Evolutionary conservation across 2,113 vertebrate genomes (phyloP).

Genomic region (Grus americana): DNA sequence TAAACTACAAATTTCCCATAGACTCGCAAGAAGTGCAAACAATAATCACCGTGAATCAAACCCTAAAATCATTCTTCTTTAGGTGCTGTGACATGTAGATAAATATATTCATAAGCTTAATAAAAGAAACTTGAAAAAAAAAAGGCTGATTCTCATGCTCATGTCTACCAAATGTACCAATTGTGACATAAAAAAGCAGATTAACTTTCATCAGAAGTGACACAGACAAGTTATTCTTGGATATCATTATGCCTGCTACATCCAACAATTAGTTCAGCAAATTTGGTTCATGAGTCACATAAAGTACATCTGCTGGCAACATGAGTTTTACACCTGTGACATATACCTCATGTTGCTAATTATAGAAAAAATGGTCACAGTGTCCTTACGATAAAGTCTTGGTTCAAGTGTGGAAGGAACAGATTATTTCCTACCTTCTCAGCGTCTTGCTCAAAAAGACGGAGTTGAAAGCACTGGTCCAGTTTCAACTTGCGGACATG

Average conservation of each 20-base stretch:
- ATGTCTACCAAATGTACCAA: background rate
- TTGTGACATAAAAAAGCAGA: background rate
- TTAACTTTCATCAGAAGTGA: slow-evolving; percentile 26
- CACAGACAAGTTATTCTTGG: background rate
- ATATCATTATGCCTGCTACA: background rate
- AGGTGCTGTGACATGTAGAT: background rate
- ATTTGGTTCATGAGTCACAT: background rate
- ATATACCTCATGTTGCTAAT: background rate
- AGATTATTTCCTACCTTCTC: slow-evolving; percentile 85
- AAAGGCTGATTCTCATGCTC: background rate
- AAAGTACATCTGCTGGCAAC: background rate
- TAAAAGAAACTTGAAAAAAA: background rate
- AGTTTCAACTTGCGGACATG: slow-evolving; percentile 95
- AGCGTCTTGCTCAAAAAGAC: slow-evolving; percentile 97
- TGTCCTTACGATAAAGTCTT: background rate
- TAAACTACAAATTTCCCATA: background rate
- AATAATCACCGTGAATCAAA: slow-evolving; percentile 1
- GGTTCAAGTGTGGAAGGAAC: background rate
- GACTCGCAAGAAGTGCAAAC: background rate
- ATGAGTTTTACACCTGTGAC: background rate
- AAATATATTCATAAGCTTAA: slow-evolving; percentile 12
- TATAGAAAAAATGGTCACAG: background rate
- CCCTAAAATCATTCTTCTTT: background rate
- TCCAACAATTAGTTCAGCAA: background rate
- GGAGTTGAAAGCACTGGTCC: slow-evolving; percentile 97